Conservation (phyloP, 2,888 invertebrate species). For the Epinotia bilunana region DNA sequence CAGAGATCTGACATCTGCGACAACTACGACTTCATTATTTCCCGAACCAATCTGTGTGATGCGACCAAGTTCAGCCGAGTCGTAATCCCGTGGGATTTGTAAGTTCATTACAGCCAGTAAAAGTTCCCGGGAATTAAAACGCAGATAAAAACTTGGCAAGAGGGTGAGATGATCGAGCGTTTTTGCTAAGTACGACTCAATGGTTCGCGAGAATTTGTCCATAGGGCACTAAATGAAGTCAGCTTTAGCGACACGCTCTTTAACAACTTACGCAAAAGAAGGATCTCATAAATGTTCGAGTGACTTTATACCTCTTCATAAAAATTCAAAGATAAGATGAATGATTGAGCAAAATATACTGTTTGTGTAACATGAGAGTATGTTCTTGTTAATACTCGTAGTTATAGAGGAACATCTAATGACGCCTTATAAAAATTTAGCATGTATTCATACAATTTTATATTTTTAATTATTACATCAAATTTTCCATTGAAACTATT, state of each 20-base stretch:
- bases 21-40: background rate
- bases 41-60: slow-evolving; percentile 15
- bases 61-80: slow-evolving; percentile 29
- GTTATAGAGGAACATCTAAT: no score
- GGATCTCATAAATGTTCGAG: background rate
- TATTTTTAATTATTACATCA: no score
- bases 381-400: no score
- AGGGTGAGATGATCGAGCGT: slow-evolving; percentile 43
- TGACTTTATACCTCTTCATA: background rate
- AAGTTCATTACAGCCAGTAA: slow-evolving; percentile 43
- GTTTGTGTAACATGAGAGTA: no score
- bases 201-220: slow-evolving; percentile 26
- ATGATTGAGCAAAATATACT: no score
- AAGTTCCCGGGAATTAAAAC: slow-evolving; percentile 44
- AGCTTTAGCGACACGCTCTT: background rate
- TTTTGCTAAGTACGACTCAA: slow-evolving; percentile 41
- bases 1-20: background rate
- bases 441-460: no score
- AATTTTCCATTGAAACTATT: no score
- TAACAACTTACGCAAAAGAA: slow-evolving; percentile 1
- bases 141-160: slow-evolving; percentile 43
- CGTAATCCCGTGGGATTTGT: slow-evolving; percentile 43
- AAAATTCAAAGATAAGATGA: background rate
- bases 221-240: slow-evolving; percentile 2
- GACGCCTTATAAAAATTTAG: no score